phyloP scores from a whole-genome alignment of 1,140 invertebrate species.

The Grapholita molesta region DNA sequence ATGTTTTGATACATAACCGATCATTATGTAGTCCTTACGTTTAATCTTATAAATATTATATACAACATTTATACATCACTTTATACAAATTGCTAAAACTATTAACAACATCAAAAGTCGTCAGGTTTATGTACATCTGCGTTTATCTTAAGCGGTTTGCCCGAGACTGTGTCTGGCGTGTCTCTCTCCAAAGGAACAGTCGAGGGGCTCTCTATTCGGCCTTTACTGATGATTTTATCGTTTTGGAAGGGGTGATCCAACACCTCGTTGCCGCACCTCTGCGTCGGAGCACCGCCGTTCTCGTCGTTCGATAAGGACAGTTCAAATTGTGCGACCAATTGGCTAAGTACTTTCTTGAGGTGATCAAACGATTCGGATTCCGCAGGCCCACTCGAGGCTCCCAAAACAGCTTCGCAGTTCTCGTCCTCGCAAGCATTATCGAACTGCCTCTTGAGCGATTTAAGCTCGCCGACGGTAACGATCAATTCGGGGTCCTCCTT shows the following conservation, averaged over 20 bases:
- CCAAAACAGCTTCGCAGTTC: constrained; percentile 39
- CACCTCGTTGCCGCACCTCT: constrained; percentile 20
- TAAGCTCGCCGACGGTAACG: constrained; percentile 77
- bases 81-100: constrained; percentile 18
- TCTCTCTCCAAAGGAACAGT: constrained; percentile 12
- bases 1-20: background rate
- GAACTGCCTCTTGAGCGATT: constrained; percentile 43
- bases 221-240: constrained; percentile 26
- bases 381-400: constrained; percentile 17
- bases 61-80: constrained; percentile 28
- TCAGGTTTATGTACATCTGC: constrained; percentile 1
- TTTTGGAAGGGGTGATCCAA: constrained; percentile 23
- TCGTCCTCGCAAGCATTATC: constrained; percentile 43
- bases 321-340: constrained; percentile 61
- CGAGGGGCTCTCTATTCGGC: constrained; percentile 5
- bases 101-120: constrained; percentile 25
- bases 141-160: background rate
- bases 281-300: constrained; percentile 11
- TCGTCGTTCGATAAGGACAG: constrained; percentile 52
- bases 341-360: constrained; percentile 57
- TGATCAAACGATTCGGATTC: constrained; percentile 63
- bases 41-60: constrained; percentile 27
- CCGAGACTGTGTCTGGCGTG: background rate
- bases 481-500: constrained; percentile 69
- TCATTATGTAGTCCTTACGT: constrained; percentile 17